Evolutionary conservation across 2,113 vertebrate species (phyloP), one percentile per base, ranked within the genome.

Genomic region (Emydocephalus ijimae): DNA sequence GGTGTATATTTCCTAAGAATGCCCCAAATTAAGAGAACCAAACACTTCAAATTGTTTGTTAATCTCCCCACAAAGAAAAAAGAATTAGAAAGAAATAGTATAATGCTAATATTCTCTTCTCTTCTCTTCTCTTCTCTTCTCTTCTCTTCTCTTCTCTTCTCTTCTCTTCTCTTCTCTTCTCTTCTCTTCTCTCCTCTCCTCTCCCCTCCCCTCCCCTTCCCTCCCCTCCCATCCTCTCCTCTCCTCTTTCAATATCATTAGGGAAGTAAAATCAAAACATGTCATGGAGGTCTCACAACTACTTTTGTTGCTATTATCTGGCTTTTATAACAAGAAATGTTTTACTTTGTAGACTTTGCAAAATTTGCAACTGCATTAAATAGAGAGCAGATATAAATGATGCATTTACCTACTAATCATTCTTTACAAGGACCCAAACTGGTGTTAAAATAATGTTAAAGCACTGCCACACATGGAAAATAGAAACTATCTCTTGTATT

Each of bases 111-210:
- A 10, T 61, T 61, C 20, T 61, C 59, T 11, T 59, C 2, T 24
- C 57, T 59, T 59, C 56, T 57, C 21, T 57, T 57, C 21, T 59
- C 56, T 59, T 59, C 56, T 57, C 56, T 57, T 57, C 56, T 57
- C 56, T 57, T 57, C 56, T 57, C 21, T 57, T 55, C 54, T 55
- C 54, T 55, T 20, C 54, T 55, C 15, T 55, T 20, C 20, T 57
- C 20, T 23, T 7, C 5, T 57, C 56, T 23, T 7, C 20, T 57
- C 56, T 21, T 7, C 56, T 57, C 56, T 8, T 0, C 56, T 7
- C 20, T 7, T 0, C 20, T 7, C 56, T 2, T 0, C 48, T 14
- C 7, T 59, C 7, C 7, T 0, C 3, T 29, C 24, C 26, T 1
- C 10, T 61, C 59, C 8, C 29, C 59, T 26, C 48, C 48, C 20